A percentile compares a stretch with the other conserved stretches of the same genome.
phyloP scores from a whole-genome alignment of 1,140 invertebrate species.

The Drosophila parabipectinata region DNA sequence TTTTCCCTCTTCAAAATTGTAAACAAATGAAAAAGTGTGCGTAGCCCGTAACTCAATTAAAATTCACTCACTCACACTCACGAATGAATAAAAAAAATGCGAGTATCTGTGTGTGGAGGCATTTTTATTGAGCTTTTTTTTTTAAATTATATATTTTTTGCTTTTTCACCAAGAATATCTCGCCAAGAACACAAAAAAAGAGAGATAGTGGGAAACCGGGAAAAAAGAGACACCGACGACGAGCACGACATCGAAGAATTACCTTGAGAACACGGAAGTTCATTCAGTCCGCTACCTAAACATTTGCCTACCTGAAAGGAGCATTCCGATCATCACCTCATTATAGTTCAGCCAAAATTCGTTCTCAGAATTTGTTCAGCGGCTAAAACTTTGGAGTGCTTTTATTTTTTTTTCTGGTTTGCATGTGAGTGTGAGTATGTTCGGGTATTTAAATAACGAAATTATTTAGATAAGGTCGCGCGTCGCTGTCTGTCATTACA shows the following conservation, averaged over 20 bases:
- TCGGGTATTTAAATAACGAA: slow-evolving; percentile 39
- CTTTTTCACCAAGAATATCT: slow-evolving; percentile 1
- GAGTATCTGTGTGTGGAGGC: slow-evolving; percentile 36
- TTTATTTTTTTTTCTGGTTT: not conserved
- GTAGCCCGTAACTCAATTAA: slow-evolving; percentile 55
- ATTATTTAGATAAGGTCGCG: slow-evolving; percentile 60
- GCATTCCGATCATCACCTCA: slow-evolving; percentile 38
- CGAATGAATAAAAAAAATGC: slow-evolving; percentile 15
- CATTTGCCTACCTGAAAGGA: slow-evolving; percentile 46
- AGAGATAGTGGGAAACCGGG: slow-evolving; percentile 4
- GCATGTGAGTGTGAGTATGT: not conserved
- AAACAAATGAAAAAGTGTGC: slow-evolving; percentile 55
- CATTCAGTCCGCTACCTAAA: slow-evolving; percentile 44
- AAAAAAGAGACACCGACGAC: slow-evolving; percentile 13
- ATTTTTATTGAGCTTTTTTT: slow-evolving; percentile 50
- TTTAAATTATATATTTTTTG: slow-evolving; percentile 33
- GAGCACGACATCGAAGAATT: slow-evolving; percentile 30
- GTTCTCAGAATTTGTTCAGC: slow-evolving; percentile 15
- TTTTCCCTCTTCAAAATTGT: slow-evolving; percentile 25
- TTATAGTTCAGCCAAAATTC: slow-evolving; percentile 7
- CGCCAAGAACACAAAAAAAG: slow-evolving; percentile 15
- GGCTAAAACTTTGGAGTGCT: slow-evolving; percentile 12
- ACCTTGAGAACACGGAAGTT: slow-evolving; percentile 51
- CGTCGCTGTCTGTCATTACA: slow-evolving; percentile 39
- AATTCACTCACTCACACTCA: slow-evolving; percentile 28